Evolutionary conservation across 2,113 vertebrate genomes (phyloP).

Genomic region (Thamnaconus septentrionalis): DNA sequence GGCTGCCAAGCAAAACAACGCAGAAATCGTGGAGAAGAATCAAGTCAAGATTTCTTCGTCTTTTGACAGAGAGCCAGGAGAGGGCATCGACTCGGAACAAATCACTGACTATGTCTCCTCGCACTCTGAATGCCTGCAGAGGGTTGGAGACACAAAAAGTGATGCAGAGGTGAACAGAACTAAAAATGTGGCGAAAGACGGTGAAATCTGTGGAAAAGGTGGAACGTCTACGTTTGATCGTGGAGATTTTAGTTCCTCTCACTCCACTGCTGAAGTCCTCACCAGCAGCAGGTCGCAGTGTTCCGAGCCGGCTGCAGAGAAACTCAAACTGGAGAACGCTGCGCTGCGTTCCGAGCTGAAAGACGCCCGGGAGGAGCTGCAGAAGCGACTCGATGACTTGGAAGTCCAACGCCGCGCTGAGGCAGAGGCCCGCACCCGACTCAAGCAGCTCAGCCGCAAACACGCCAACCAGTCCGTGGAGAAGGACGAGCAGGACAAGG

Average conservation of each 20-base stretch:
- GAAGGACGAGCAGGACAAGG: slow-evolving; percentile 59
- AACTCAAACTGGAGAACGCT: slow-evolving; percentile 66
- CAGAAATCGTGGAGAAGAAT: slow-evolving; percentile 29
- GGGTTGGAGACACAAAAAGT: slow-evolving; percentile 8
- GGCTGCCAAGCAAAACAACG: slow-evolving; percentile 28
- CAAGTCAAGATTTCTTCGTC: slow-evolving; percentile 17
- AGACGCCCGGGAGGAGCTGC: slow-evolving; percentile 65
- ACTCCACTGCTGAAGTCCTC: not conserved
- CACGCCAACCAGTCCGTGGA: slow-evolving; percentile 52
- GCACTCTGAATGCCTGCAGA: slow-evolving; percentile 41
- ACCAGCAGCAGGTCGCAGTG: not conserved
- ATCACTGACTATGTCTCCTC: slow-evolving; percentile 43
- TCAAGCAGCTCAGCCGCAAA: slow-evolving; percentile 78
- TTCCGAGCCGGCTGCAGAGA: slow-evolving; percentile 9
- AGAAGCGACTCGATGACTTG: slow-evolving; percentile 74
- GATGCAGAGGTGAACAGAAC: slow-evolving; percentile 10
- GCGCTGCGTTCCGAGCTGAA: slow-evolving; percentile 63
- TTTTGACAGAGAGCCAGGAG: slow-evolving; percentile 76
- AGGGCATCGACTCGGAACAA: slow-evolving; percentile 77
- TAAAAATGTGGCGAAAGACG: slow-evolving; percentile 11
- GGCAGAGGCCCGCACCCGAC: slow-evolving; percentile 70
- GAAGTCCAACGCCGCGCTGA: slow-evolving; percentile 74
- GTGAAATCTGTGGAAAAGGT: not conserved
- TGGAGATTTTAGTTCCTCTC: not conserved
- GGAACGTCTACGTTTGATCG: slow-evolving; percentile 3